phyloP scores from a whole-genome alignment of 2,888 invertebrate species.

The Drosophila helvetica region DNA sequence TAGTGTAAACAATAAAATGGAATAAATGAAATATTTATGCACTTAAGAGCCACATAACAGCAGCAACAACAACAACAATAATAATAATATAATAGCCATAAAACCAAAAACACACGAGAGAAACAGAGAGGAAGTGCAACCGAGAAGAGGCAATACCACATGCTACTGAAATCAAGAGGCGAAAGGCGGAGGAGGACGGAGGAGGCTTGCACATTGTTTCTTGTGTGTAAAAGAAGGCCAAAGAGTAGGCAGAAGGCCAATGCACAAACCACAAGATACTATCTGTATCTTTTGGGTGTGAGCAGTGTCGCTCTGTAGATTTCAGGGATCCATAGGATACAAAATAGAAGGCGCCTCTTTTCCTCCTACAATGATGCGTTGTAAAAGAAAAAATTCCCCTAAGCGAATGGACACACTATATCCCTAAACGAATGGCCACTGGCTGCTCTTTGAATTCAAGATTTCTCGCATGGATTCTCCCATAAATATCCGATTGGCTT shows the following conservation, averaged over 20 bases:
- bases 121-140: slow-evolving; percentile 14
- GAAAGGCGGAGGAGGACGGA: neutral
- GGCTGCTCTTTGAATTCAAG: neutral
- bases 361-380: no score
- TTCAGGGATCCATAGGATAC: neutral
- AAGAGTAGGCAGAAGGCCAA: slow-evolving; percentile 22
- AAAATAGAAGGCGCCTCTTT: no score
- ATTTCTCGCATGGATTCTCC: no score
- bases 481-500: neutral
- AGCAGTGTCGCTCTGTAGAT: neutral
- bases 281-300: neutral
- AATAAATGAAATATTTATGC: slow-evolving; percentile 50
- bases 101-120: slow-evolving; percentile 1
- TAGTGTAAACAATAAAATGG: slow-evolving; percentile 28
- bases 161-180: neutral
- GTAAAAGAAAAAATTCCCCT: no score
- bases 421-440: neutral
- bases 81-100: slow-evolving; percentile 1
- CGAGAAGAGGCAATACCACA: slow-evolving; percentile 21
- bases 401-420: no score
- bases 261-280: slow-evolving; percentile 16
- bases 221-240: slow-evolving; percentile 25
- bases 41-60: slow-evolving; percentile 31
- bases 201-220: slow-evolving; percentile 15
- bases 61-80: slow-evolving; percentile 1